Base-by-base conservation (phyloP, 2,113 vertebrate species). In the Montifringilla adamsi region DNA sequence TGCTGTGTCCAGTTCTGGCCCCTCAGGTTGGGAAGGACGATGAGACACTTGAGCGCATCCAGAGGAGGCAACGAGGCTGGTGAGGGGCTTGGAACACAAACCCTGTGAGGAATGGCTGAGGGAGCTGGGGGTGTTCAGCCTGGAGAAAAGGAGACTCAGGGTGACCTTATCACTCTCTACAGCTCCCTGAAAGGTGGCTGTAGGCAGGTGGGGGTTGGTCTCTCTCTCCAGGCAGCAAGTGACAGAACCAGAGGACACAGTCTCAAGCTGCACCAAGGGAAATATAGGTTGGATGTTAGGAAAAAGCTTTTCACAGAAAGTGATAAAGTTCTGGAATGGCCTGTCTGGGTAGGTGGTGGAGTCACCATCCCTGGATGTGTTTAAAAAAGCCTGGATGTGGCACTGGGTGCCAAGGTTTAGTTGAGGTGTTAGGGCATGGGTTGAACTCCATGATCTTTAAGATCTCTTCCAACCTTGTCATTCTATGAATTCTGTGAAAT, bases 11-110 rank as follows among this genome's bases (percentile, higher is more conserved):
- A 56, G 55, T 7, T 58, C 33, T 58, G 55, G 13, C 2, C 9
- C 55, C 55, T 22, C 33, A n/a, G 13, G 14, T n/a, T n/a, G 8
- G 55, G 31, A 56, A 56, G 31, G 55, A n/a, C 6, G 1, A n/a
- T n/a, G 55, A 22, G 55, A 56, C 2, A 1, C 31, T 14, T 33
- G 55, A 56, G 31, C 4, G 1, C 2, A 1, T 33, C 31, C 31
- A 33, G 31, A n/a, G 20, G 55, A n/a, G 20, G 31, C 31, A n/a
- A 10, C 13, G 6, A 56, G 55, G 20, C 13, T 56, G 53, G 30
- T 11, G 53, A 55, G 18, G 53, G 19, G 30, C 18, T 55, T 5
- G 53, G 53, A 55, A 33, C 53, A 55, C 53, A 55, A 33, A 4
- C 11, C 19, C 53, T 55, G 53, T 55, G 53, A 55, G 53, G 53